These are phyloP conservation scores for Pyxicephalus adspersus DNA, from an alignment of 2,113 vertebrate genomes.

Conservation along the genomic window DNA sequence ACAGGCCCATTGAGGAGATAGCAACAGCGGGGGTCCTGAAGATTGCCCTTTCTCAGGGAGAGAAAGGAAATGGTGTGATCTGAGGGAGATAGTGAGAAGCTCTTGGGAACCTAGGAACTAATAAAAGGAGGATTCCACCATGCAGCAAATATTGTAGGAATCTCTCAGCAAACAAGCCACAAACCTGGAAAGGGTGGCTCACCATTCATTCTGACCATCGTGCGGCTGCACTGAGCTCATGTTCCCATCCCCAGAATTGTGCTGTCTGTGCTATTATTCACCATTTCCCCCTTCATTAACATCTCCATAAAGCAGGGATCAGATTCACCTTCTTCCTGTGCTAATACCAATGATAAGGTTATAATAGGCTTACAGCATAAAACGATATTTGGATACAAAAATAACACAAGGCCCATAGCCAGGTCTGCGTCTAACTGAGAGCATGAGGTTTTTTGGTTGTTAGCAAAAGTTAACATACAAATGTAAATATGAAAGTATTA, in stretches of 20 bases:
- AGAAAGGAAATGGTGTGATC: not conserved
- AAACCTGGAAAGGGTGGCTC: not conserved
- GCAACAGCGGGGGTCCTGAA: slow-evolving; percentile 2
- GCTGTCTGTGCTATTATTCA: not conserved
- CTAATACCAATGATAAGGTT: not conserved
- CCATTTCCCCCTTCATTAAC: not conserved
- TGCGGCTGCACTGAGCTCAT: slow-evolving; percentile 11
- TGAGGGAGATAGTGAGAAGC: not conserved
- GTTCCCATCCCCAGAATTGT: slow-evolving; percentile 23
- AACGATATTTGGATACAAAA: too few relatives aligned
- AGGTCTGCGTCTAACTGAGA: too few relatives aligned
- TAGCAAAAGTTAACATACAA: too few relatives aligned
- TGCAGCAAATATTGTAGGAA: not conserved
- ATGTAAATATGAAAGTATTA: too few relatives aligned
- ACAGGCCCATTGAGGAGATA: slow-evolving; percentile 1
- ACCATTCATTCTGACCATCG: slow-evolving; percentile 24
- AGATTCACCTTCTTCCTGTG: not conserved
- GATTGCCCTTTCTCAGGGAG: not conserved
- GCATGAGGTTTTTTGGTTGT: too few relatives aligned
- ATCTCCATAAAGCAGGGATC: not conserved
- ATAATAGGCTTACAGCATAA: not conserved
- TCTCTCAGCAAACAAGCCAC: not conserved
- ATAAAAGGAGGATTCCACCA: not conserved
- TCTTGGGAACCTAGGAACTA: slow-evolving; percentile 2
- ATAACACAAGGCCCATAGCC: too few relatives aligned